These are phyloP conservation scores for Delphinapterus leucas DNA, from an alignment of 2,113 vertebrate species.

Conservation along the genomic window DNA sequence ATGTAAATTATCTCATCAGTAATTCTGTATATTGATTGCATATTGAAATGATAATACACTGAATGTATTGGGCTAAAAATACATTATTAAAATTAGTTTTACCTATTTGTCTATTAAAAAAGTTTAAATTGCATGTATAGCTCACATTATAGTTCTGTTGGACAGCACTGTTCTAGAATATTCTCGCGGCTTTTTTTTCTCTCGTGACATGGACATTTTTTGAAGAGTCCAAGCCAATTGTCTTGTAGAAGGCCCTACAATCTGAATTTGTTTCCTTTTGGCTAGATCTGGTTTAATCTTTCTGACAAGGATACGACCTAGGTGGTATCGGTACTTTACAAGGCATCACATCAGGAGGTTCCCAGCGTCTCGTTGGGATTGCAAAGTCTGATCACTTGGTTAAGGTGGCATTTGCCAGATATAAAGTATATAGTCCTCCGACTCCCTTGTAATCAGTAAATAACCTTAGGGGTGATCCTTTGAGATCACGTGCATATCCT, in stretches of 20 bases:
- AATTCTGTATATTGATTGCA: not conserved
- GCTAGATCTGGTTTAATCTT: not conserved
- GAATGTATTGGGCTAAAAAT: not conserved
- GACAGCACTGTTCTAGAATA: not conserved
- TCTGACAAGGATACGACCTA: not conserved
- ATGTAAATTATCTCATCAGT: not conserved
- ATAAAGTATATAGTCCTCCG: not conserved
- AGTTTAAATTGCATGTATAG: not conserved
- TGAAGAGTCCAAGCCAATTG: not conserved
- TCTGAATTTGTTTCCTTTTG: not conserved
- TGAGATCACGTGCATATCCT: not conserved
- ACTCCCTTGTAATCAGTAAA: not conserved
- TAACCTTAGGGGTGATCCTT: not conserved
- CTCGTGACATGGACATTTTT: not conserved
- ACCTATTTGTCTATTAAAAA: not conserved
- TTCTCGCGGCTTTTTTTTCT: not conserved
- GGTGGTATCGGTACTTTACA: not conserved
- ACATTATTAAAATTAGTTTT: not conserved
- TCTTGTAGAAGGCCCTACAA: not conserved
- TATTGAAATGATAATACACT: not conserved
- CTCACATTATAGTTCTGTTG: not conserved
- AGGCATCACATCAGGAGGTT: not conserved
- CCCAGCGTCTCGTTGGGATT: not conserved
- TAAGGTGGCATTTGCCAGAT: not conserved
- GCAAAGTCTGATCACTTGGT: not conserved